These are phyloP conservation scores for Eucriotettix oculatus DNA, from an alignment of 2,888 invertebrate species.

Conservation along the genomic window DNA sequence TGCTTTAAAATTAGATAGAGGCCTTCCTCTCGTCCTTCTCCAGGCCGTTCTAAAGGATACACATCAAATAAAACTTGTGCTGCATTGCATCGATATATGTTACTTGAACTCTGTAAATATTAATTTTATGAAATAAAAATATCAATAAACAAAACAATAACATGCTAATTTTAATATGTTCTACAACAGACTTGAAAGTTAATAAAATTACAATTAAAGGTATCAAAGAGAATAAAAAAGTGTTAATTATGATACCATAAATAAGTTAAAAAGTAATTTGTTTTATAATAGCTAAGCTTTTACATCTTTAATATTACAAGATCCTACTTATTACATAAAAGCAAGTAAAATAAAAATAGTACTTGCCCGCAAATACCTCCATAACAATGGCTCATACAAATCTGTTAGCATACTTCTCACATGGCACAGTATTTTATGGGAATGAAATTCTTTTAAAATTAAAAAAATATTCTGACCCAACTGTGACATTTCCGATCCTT, in stretches of 20 bases:
- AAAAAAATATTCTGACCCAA: background rate
- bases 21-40: slow-evolving; percentile 11
- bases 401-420: background rate
- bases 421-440: background rate
- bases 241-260: too few species aligned
- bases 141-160: too few species aligned
- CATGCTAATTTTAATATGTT: too few species aligned
- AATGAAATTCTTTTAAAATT: background rate
- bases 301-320: too few species aligned
- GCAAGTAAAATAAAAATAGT: too few species aligned
- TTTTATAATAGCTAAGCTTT: background rate
- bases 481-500: background rate
- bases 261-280: background rate
- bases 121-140: too few species aligned
- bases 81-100: slow-evolving; percentile 17
- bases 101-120: slow-evolving; percentile 14
- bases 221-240: too few species aligned
- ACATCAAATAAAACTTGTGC: slow-evolving; percentile 17
- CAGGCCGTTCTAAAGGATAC: slow-evolving; percentile 18
- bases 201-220: too few species aligned
- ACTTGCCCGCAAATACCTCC: background rate
- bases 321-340: too few species aligned
- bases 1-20: slow-evolving; percentile 15
- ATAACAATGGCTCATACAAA: background rate
- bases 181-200: too few species aligned